Evolutionary conservation across 1,140 invertebrate species (phyloP), one percentile per base, ranked within the genome.

Genomic region (Maniola jurtina): DNA sequence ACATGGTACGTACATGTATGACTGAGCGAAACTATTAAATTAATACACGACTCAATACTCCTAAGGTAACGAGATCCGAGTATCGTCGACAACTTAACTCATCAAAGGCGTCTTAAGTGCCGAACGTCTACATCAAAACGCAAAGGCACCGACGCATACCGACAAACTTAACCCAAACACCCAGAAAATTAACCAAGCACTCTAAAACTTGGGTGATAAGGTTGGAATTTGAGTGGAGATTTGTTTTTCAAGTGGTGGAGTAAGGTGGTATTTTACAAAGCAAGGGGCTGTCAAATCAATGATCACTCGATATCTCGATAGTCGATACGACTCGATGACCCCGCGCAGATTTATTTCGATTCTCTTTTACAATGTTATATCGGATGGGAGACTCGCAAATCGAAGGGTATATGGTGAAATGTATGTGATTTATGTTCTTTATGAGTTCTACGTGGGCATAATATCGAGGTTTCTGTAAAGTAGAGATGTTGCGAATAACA

Each of bases 281-380:
- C 68, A 66, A 66, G 70, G 66, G 66, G 52, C 63, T 72, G 70
- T 72, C 70, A 72, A 72, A 72, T 69, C 70, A 69, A 72, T 69
- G 70, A 72, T 66, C 70, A 66, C 70, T 72, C 63, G 61, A 64
- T 62, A 48, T 64, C 52, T 59, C 54, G 62, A 64, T 45, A 59
- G 40, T 59, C 54, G 62, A 64, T 45, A 59, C 61, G 60, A 59
- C 59, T 71, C 61, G 64, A 68, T 71, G 70, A 72, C 70, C 70
- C 56, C 50, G 45, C 45, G 54, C 45, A 36, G 66, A 68, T 68
- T 68, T 68, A 63, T 68, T 63, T 58, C 45, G 56, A 55, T 55
- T 58, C 60, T 25, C 35, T 38, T 67, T 54, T 15, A 63, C 56
- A 62, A 52, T 63, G 25, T 25, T 25, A 25, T 58, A 50, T 58